Percentiles rank a stretch among this genome's conserved stretches.
Conservation (phyloP, 2,888 invertebrate species). For the Diplolepis rosae region DNA sequence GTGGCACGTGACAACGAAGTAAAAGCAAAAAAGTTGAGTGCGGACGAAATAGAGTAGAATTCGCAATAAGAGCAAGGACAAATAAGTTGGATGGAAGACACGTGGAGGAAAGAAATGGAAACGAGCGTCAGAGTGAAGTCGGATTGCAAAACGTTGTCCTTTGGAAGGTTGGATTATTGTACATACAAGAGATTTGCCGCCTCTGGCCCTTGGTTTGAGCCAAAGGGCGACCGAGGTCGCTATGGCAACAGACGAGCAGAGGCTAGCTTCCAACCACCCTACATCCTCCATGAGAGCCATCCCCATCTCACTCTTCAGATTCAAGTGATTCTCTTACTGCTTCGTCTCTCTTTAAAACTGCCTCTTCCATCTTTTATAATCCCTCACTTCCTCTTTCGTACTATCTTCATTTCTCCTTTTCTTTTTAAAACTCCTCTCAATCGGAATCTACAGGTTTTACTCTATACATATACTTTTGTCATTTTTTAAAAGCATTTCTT, state of each 20-base stretch:
- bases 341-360: conserved; percentile 44
- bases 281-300: conserved; percentile 57
- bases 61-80: conserved; percentile 5
- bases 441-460: too few species aligned
- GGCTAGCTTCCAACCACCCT: conserved; percentile 61
- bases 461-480: too few species aligned
- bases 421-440: not conserved
- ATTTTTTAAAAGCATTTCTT: too few species aligned
- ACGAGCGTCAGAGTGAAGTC: conserved; percentile 36
- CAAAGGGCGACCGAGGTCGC: conserved; percentile 65
- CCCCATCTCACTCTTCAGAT: conserved; percentile 53
- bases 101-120: conserved; percentile 31
- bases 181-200: conserved; percentile 69
- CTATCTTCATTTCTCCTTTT: not conserved
- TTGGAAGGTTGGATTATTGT: conserved; percentile 65
- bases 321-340: conserved; percentile 64
- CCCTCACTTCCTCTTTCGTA: not conserved
- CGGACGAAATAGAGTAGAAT: not conserved
- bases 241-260: conserved; percentile 69
- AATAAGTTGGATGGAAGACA: not conserved
- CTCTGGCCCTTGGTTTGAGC: conserved; percentile 64
- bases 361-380: conserved; percentile 38
- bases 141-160: conserved; percentile 64
- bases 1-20: not conserved
- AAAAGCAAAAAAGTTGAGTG: not conserved